These are phyloP conservation scores for Misgurnus mizolepis DNA, from an alignment of 2,113 vertebrate species.

Conservation along the genomic window DNA sequence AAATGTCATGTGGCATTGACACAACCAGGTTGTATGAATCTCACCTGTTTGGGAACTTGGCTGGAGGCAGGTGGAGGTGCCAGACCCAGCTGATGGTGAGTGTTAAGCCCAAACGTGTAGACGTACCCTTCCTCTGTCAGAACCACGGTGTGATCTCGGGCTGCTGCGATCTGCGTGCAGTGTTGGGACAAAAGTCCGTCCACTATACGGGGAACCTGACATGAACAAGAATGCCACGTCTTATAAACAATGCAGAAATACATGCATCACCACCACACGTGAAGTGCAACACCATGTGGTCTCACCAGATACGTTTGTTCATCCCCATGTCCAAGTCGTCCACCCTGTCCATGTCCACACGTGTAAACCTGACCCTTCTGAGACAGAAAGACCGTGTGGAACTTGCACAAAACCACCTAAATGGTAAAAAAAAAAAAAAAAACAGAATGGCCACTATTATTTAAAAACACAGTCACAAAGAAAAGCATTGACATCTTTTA, in stretches of 20 bases:
- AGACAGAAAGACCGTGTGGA: conserved; percentile 96
- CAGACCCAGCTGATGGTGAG: conserved; percentile 90
- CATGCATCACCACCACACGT: background rate
- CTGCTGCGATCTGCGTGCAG: conserved; percentile 89
- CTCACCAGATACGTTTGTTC: conserved; percentile 95
- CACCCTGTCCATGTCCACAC: conserved; percentile 96
- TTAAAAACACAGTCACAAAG: background rate
- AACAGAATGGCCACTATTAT: background rate
- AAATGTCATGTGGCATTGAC: too few relatives aligned
- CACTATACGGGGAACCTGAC: conserved; percentile 88
- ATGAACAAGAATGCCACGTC: conserved; percentile 12
- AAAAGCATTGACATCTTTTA: background rate
- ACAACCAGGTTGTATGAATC: background rate
- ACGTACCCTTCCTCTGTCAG: conserved; percentile 93
- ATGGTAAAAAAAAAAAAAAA: conserved; percentile 25
- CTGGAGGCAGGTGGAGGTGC: conserved; percentile 83
- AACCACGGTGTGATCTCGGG: conserved; percentile 94
- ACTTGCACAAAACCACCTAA: conserved; percentile 94
- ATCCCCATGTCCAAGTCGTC: conserved; percentile 96
- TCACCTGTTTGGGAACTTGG: conserved; percentile 91
- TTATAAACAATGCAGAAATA: background rate
- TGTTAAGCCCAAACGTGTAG: conserved; percentile 94
- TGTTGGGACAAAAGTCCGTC: conserved; percentile 86
- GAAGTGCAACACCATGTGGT: background rate
- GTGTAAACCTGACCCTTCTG: conserved; percentile 96